A percentile compares a stretch with the other conserved stretches of the same genome.
Evolutionary conservation across 2,113 vertebrate genomes (phyloP).

Genomic region (Thryonomys swinderianus): DNA sequence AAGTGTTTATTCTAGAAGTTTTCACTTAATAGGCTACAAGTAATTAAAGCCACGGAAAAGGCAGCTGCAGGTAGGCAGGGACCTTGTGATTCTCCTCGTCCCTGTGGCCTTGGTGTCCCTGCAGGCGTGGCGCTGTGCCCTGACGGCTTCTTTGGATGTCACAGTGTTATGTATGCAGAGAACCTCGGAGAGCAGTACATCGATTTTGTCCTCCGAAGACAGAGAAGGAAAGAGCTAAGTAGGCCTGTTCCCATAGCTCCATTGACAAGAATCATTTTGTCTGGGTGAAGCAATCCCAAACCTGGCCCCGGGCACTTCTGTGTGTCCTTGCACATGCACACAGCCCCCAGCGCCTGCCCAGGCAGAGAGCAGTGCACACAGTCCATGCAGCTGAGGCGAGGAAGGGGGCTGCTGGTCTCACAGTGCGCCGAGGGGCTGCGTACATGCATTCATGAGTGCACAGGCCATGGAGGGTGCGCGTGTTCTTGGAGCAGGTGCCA

Average conservation of each 20-base stretch:
- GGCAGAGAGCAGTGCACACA: neutral
- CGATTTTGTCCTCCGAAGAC: neutral
- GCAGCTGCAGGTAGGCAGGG: fast-evolving
- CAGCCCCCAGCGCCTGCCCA: neutral
- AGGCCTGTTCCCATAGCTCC: neutral
- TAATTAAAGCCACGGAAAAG: neutral
- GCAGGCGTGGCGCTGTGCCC: fast-evolving
- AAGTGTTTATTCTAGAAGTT: neutral
- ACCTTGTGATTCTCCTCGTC: neutral
- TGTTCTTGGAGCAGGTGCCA: neutral
- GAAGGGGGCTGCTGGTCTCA: fast-evolving
- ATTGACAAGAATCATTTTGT: neutral
- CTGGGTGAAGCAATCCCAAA: fast-evolving
- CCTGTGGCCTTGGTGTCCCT: neutral
- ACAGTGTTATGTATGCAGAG: neutral
- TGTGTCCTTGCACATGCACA: fast-evolving
- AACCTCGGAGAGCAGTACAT: neutral
- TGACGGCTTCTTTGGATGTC: neutral
- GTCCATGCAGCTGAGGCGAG: neutral
- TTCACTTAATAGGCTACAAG: neutral
- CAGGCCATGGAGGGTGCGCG: neutral
- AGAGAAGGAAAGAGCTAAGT: neutral
- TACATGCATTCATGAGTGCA: neutral
- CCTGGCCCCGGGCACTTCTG: no score
- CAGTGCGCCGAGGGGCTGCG: fast-evolving